phyloP scores from a whole-genome alignment of 2,797 vertebrate genomes.

The Xyrichtys novacula region DNA sequence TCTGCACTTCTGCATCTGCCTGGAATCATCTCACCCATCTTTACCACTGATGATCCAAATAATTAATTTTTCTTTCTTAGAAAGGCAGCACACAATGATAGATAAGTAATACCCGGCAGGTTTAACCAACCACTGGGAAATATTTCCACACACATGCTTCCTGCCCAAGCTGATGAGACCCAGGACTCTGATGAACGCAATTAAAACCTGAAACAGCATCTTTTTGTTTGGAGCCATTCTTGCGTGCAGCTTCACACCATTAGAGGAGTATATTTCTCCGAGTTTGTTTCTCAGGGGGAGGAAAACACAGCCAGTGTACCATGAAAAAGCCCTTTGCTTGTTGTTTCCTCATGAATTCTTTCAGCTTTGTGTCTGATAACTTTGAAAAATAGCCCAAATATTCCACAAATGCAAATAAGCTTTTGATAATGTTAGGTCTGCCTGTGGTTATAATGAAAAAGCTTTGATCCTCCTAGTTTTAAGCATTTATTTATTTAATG shows the following conservation, averaged over 20 bases:
- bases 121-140: conserved; percentile 23
- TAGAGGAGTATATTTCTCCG: conserved; percentile 14
- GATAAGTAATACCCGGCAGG: conserved; percentile 10
- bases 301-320: conserved; percentile 7
- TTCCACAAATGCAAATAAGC: conserved; percentile 17
- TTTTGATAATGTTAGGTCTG: conserved; percentile 16
- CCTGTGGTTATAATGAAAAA: conserved; percentile 26
- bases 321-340: conserved; percentile 36
- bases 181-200: conserved; percentile 57
- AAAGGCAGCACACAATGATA: background rate
- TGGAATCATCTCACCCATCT: background rate
- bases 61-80: background rate
- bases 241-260: conserved; percentile 54
- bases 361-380: conserved; percentile 15
- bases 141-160: conserved; percentile 35
- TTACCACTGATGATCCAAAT: background rate
- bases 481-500: conserved; percentile 33
- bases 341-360: conserved; percentile 43
- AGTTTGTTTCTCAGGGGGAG: conserved; percentile 39
- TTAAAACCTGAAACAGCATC: conserved; percentile 59
- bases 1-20: no score
- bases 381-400: conserved; percentile 22
- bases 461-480: conserved; percentile 36
- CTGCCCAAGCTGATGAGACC: conserved; percentile 36
- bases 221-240: conserved; percentile 58